Percentiles rank a stretch among this genome's conserved stretches.
Conservation (phyloP, 2,113 vertebrate genomes). For the Malurus elegans region DNA sequence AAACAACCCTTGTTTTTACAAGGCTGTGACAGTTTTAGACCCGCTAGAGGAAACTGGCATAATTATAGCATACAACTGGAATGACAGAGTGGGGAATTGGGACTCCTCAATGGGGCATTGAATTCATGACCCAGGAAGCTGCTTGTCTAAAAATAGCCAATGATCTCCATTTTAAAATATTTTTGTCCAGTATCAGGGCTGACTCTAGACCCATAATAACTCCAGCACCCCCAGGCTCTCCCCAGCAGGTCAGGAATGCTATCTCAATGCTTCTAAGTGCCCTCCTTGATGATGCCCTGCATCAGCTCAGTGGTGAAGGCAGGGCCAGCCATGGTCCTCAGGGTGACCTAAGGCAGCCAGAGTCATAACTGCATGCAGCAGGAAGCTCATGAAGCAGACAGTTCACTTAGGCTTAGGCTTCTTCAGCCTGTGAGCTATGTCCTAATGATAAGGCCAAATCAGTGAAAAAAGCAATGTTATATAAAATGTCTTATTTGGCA, state of each 20-base stretch:
- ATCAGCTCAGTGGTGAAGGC: not conserved
- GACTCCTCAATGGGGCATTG: not conserved
- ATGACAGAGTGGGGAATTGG: not conserved
- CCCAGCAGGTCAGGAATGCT: not conserved
- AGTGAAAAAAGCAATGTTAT: not conserved
- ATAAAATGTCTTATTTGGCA: not conserved
- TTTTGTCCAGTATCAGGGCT: not conserved
- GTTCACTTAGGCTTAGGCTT: not conserved
- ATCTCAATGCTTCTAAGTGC: not conserved
- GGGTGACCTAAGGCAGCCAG: not conserved
- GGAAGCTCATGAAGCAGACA: not conserved
- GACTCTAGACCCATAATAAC: not conserved
- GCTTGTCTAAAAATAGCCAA: not conserved
- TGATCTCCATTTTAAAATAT: not conserved
- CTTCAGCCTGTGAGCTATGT: not conserved
- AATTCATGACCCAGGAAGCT: not conserved
- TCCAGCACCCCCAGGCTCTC: not conserved
- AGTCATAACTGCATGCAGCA: rapidly evolving
- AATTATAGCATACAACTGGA: not conserved
- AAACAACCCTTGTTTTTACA: not conserved
- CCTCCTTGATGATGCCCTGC: not conserved
- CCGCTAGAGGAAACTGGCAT: not conserved
- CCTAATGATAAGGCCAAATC: not conserved
- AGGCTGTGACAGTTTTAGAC: slow-evolving; percentile 4
- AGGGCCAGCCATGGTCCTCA: not conserved